Base-by-base conservation (phyloP, 2,797 vertebrate species). In the Enteromius radiatus region DNA sequence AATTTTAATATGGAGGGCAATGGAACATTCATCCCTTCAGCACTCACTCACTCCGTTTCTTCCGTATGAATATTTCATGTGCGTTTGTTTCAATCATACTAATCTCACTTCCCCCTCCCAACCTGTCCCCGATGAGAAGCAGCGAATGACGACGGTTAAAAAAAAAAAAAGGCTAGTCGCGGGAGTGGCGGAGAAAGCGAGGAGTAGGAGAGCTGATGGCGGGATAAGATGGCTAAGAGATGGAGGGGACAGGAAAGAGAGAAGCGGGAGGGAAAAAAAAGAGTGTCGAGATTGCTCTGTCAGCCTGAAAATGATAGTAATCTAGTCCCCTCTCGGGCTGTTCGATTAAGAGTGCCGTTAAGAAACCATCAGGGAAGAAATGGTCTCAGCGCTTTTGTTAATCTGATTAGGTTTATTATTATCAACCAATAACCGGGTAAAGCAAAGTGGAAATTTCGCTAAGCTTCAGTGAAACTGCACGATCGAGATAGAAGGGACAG, bases 61-160 rank as follows among this genome's bases (percentile, higher is more conserved):
- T 94, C 93, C 90, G 89, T 92, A 95, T 95, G 93, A 94, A 95
- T 95, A 94, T 95, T 95, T 94, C 93, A 95, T 95, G 92, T 91
- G 93, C 93, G 92, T 94, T 94, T 95, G 93, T 95, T 95, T 95
- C 94, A 94, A 94, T 95, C 93, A 93, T 94, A 93, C 92, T 93
- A 94, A 94, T 94, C 93, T 94, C 91, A 86, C 92, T 92, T 91
- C 88, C 88, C 88, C 91, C 90, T 89, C 92, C 91, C 89, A 90
- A 88, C 89, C 75, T 82, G 89, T 89, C 71, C 69, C 84, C 89
- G 91, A 92, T 91, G 91, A 90, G 90, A 90, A 92, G 91, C 91
- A 91, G 91, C 87, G 84, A 90, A 89, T 1, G 6, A 36, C 65
- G 47, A 43, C 47, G 38, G 43, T 15, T 23, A 61, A n/a, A 38